phyloP scores from a whole-genome alignment of 2,797 vertebrate species.

The Adrianichthys oophorus region DNA sequence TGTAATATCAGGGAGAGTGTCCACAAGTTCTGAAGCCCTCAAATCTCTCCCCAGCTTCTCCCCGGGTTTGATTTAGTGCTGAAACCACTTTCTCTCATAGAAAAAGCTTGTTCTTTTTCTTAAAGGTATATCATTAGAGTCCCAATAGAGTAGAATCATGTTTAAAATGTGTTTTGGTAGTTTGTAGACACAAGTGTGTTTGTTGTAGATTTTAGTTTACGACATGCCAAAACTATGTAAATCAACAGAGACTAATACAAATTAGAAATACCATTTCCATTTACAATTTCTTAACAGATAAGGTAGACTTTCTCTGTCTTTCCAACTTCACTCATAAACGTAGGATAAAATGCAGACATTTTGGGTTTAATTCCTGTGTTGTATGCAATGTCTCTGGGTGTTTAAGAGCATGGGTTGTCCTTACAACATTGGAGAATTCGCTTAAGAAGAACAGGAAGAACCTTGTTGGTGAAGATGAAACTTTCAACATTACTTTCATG shows the following conservation, averaged over 20 bases:
- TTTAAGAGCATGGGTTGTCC: constrained; percentile 37
- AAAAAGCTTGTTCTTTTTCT: too few species aligned
- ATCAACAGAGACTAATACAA: constrained; percentile 16
- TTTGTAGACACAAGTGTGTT: too few species aligned
- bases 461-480: constrained; percentile 61
- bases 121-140: neutral
- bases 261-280: constrained; percentile 29
- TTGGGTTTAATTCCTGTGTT: constrained; percentile 23
- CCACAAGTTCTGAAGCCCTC: constrained; percentile 68
- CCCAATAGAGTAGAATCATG: constrained; percentile 13
- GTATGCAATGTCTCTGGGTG: constrained; percentile 32
- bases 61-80: constrained; percentile 52
- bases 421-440: constrained; percentile 43
- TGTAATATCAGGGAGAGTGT: constrained; percentile 65
- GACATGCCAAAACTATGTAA: constrained; percentile 18
- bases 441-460: constrained; percentile 58
- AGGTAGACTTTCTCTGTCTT: neutral
- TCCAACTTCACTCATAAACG: constrained; percentile 5
- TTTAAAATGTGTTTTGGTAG: too few species aligned
- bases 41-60: constrained; percentile 71
- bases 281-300: constrained; percentile 2
- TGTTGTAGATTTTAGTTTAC: too few species aligned
- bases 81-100: too few species aligned
- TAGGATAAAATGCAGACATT: constrained; percentile 25
- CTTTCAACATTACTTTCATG: constrained; percentile 49